phyloP scores from a whole-genome alignment of 1,140 invertebrate genomes.

The Nilaparvata lugens region DNA sequence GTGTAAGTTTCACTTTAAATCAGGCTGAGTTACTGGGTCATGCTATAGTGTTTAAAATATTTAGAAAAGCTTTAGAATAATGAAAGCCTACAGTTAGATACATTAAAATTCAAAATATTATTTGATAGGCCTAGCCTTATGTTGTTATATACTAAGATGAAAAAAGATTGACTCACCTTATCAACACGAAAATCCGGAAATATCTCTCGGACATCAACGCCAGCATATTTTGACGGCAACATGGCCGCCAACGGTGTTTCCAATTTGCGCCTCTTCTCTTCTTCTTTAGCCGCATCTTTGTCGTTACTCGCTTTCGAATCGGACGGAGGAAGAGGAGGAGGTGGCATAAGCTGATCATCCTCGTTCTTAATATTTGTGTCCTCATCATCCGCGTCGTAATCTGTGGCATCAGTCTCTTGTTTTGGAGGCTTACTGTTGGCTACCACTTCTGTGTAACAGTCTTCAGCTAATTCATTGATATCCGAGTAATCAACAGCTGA shows the following conservation, averaged over 20 bases:
- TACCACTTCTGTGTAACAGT: slow-evolving; percentile 34
- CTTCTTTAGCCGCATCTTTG: slow-evolving; percentile 31
- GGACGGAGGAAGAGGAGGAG: slow-evolving; percentile 41
- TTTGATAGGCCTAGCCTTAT: too few species aligned
- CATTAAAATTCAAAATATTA: too few species aligned
- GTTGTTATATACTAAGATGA: too few species aligned
- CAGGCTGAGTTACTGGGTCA: too few species aligned
- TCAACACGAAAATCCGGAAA: slow-evolving; percentile 90
- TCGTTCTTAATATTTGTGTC: slow-evolving; percentile 40
- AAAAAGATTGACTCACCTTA: slow-evolving; percentile 48
- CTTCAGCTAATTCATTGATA: slow-evolving; percentile 82
- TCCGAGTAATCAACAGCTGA: slow-evolving; percentile 87
- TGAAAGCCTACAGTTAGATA: too few species aligned
- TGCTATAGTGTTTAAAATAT: too few species aligned
- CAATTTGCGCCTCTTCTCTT: slow-evolving; percentile 43
- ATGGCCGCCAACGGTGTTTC: slow-evolving; percentile 91
- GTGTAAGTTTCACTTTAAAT: too few species aligned
- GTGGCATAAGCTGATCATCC: slow-evolving; percentile 63
- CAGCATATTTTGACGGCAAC: slow-evolving; percentile 88
- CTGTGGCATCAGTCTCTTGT: slow-evolving; percentile 25
- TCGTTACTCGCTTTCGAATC: slow-evolving; percentile 12
- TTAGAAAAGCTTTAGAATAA: too few species aligned
- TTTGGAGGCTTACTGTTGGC: background rate
- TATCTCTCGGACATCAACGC: slow-evolving; percentile 78
- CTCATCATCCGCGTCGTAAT: slow-evolving; percentile 51